Base-by-base conservation (phyloP, 2,113 vertebrate genomes). In the Pseudopodoces humilis region DNA sequence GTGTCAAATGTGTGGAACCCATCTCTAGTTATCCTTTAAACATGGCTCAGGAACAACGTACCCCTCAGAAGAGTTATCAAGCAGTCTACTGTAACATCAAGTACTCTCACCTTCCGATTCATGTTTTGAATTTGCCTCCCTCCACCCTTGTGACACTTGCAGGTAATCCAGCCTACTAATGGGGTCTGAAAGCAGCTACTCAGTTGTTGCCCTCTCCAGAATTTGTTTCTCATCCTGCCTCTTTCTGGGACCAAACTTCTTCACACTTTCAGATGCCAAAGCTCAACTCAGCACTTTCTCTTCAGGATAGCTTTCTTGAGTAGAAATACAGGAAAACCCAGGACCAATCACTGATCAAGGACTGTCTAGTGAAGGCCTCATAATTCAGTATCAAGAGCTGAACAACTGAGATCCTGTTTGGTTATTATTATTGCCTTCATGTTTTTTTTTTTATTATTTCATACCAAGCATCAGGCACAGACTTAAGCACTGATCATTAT, bases 51-150 rank as follows among this genome's bases (percentile, higher is more conserved):
- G 28, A 31, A 6, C 10, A 91, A 49, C 20, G 31, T 5, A 21
- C 13, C 7, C 12, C 39, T 70, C 28, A 46, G 25, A 74, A 64
- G 13, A 69, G 27, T 58, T 83, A 41, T 56, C 33, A 59, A 72
- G 24, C 22, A 74, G 6, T 43, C 28, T 55, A 25, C 10, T 37
- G 25, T 50, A 81, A 50, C 18, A 47, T 15, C 22, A 62, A 39
- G 12, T 16, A 83, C 7, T 5, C 33, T 79, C 25, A 39, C 37
- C 4, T 72, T 86, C 25, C 0, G 0, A 28, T 49, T 62, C 1
- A 25, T 20, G 23, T 58, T 78, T 56, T 1, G 1, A 27, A n/a
- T 8, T 2, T 1, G 41, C 46, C 22, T 81, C 77, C 37, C 33
- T 74, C 35, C 31, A 3, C 8, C 7, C 5, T 33, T 39, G 9